Percentiles rank a stretch among this genome's conserved stretches.
These are phyloP conservation scores for Plagodis pulveraria DNA, from an alignment of 2,888 invertebrate species.

Conservation along the genomic window DNA sequence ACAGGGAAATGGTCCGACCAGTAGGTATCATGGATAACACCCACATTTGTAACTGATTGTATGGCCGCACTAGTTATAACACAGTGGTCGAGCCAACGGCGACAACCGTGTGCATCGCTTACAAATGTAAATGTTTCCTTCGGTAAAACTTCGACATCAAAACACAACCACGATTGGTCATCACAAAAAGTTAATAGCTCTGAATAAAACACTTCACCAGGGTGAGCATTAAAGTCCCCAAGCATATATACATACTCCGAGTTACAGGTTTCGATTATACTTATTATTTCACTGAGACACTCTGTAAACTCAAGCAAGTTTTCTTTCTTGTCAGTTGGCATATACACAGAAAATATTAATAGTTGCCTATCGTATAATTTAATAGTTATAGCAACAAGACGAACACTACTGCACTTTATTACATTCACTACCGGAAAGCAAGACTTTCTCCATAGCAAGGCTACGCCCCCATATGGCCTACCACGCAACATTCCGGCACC, in stretches of 20 bases:
- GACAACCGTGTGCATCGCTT: conserved; percentile 9
- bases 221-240: conserved; percentile 2
- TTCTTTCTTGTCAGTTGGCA: conserved; percentile 18
- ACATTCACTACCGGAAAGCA: conserved; percentile 19
- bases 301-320: conserved; percentile 8
- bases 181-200: conserved; percentile 8
- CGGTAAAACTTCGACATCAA: background rate
- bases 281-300: conserved; percentile 11
- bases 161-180: conserved; percentile 8
- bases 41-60: conserved; percentile 6
- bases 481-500: background rate
- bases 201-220: background rate
- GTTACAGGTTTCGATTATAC: conserved; percentile 13
- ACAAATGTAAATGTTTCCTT: conserved; percentile 13
- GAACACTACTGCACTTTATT: conserved; percentile 21
- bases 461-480: conserved; percentile 11
- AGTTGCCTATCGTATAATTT: conserved; percentile 2
- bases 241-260: conserved; percentile 4
- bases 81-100: conserved; percentile 21
- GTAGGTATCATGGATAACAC: conserved; percentile 17
- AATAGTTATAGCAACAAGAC: conserved; percentile 23
- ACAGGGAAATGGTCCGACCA: conserved; percentile 34
- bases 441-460: conserved; percentile 23
- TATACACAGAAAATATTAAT: conserved; percentile 25
- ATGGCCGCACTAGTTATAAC: conserved; percentile 15